Evolutionary conservation across 2,888 invertebrate genomes (phyloP), one percentile per base, ranked within the genome.

Genomic region (Trichopria drosophilae): DNA sequence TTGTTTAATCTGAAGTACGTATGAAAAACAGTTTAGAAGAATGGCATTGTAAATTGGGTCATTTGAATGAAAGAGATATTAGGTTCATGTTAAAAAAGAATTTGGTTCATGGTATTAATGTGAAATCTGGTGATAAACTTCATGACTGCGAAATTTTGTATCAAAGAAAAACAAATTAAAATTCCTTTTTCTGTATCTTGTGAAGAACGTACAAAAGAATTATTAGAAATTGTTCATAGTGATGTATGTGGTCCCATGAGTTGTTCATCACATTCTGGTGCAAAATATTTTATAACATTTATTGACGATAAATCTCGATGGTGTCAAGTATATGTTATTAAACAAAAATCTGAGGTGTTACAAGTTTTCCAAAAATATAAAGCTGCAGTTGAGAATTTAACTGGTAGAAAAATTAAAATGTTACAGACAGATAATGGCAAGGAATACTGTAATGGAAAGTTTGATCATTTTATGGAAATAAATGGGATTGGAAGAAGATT

Each of bases 401-500:
- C 39, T 19, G 57, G 53, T 15, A 32, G 45, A n/a, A 54, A 46
- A 23, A 49, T 59, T 6, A 59, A 58, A 36, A 36, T 22, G 9
- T 13, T 60, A 6, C 55, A 55, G 31, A 47, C 60, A 6, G 60
- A 60, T 23, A 58, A 59, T 20, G 59, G 57, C 1, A 48, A 10
- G 9, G 61, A 61, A 26, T 61, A 54, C n/a, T 23, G 41, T 5
- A 60, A 51, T 23, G 12, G 12, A 3, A 45, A 57, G 10, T 57
- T 66, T 13, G 50, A 57, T 6, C 24, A 46, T 6, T 66, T 41
- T 51, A 32, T 63, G 18, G 24, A 34, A 16, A 35, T 46, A 18
- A 31, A 58, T 6, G 66, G 65, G 7, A 69, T 67, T 1, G 18
- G 19, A 1, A 55, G 65, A 32, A 53, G 62, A 29, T 42, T 53